These are phyloP conservation scores for Rachycentron canadum DNA, from an alignment of 2,797 vertebrate genomes.

Conservation along the genomic window DNA sequence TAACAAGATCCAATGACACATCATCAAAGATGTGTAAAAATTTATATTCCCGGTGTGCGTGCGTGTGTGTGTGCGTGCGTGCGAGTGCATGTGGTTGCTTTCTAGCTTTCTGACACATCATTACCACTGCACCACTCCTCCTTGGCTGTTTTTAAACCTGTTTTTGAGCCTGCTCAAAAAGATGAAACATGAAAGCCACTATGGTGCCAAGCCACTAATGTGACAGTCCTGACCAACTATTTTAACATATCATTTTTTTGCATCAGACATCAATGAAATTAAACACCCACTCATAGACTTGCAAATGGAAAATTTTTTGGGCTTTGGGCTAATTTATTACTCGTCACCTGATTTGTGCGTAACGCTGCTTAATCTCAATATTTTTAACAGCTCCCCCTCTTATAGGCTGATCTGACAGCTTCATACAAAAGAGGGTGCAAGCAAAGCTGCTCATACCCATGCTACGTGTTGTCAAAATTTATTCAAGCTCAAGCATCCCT, in stretches of 20 bases:
- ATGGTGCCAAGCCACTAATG: conserved; percentile 27
- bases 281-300: neutral
- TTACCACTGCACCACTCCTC: conserved; percentile 11
- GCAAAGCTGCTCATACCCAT: neutral
- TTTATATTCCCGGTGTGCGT: conserved; percentile 24
- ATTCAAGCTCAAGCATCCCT: neutral
- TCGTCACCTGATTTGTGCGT: conserved; percentile 12
- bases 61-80: neutral
- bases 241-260: conserved; percentile 1
- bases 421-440: neutral
- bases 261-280: conserved; percentile 22
- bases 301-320: conserved; percentile 23
- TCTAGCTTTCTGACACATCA: conserved; percentile 24
- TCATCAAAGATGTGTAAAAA: neutral
- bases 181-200: conserved; percentile 30
- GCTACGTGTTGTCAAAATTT: neutral
- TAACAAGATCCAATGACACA: neutral
- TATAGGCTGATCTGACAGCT: conserved; percentile 11
- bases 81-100: conserved; percentile 9
- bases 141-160: conserved; percentile 24
- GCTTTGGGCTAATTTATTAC: neutral
- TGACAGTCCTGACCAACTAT: conserved; percentile 23
- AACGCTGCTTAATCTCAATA: neutral
- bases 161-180: neutral
- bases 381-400: neutral